phyloP scores from a whole-genome alignment of 2,888 invertebrate genomes.

The Coleophora deauratella region DNA sequence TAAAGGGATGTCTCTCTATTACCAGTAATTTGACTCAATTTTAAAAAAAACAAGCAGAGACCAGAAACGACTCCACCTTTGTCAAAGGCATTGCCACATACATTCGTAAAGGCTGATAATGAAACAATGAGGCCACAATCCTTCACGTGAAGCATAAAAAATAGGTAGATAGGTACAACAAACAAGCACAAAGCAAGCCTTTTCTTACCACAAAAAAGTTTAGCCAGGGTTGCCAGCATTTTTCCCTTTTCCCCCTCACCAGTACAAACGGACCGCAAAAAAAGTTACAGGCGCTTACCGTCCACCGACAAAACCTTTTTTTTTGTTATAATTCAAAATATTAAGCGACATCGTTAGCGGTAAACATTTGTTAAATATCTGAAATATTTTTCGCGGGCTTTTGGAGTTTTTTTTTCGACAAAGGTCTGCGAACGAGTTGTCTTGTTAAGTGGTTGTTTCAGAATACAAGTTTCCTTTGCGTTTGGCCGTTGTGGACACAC shows the following conservation, averaged over 20 bases:
- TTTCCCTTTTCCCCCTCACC: constrained; percentile 47
- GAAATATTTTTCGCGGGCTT: constrained; percentile 52
- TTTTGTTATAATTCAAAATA: constrained; percentile 62
- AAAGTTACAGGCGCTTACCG: constrained; percentile 50
- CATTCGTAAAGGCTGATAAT: too few relatives aligned
- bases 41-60: too few relatives aligned
- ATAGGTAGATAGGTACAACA: constrained; percentile 28
- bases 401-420: constrained; percentile 37
- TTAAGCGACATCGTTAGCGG: constrained; percentile 70
- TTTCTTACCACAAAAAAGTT: constrained; percentile 72
- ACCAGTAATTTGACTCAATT: too few relatives aligned
- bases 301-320: constrained; percentile 59
- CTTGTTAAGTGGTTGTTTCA: constrained; percentile 32
- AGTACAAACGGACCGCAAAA: constrained; percentile 64
- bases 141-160: constrained; percentile 8
- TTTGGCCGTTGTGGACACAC: constrained; percentile 2
- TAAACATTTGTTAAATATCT: constrained; percentile 68
- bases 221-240: constrained; percentile 54
- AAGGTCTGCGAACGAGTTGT: constrained; percentile 31
- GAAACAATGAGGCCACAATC: too few relatives aligned
- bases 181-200: constrained; percentile 51
- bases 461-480: constrained; percentile 27
- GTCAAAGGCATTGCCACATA: too few relatives aligned
- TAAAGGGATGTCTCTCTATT: too few relatives aligned
- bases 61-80: too few relatives aligned